These are phyloP conservation scores for Nezara viridula DNA, from an alignment of 2,888 invertebrate genomes.

Conservation along the genomic window DNA sequence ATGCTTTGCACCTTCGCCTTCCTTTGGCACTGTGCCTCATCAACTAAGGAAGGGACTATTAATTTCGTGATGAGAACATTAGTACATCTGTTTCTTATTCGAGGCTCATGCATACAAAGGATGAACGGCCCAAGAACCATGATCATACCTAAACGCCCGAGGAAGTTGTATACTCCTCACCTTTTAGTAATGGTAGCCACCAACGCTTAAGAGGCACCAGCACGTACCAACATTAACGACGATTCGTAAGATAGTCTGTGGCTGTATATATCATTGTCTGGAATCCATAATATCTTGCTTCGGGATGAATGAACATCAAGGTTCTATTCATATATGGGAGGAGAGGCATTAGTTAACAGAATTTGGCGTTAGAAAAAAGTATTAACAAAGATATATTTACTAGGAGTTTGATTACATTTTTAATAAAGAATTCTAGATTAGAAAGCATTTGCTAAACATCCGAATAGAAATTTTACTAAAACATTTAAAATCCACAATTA, in stretches of 20 bases:
- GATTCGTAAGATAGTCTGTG: background rate
- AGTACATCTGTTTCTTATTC: background rate
- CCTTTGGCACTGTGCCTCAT: too few relatives aligned
- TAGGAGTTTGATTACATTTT: too few relatives aligned
- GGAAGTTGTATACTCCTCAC: background rate
- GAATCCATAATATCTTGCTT: background rate
- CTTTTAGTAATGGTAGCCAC: background rate
- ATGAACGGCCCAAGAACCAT: background rate
- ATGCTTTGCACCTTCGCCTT: too few relatives aligned
- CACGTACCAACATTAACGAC: background rate
- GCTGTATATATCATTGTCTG: background rate
- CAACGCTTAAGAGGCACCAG: background rate
- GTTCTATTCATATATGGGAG: background rate
- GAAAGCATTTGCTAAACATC: too few relatives aligned
- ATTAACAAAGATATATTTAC: too few relatives aligned
- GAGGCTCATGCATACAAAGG: background rate
- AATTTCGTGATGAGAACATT: background rate
- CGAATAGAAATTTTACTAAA: too few relatives aligned
- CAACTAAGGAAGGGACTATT: too few relatives aligned
- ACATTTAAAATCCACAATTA: too few relatives aligned
- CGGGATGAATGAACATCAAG: background rate
- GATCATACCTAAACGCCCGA: background rate
- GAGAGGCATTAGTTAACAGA: too few relatives aligned
- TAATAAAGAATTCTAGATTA: too few relatives aligned
- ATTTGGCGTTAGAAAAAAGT: too few relatives aligned